Evolutionary conservation across 2,113 vertebrate genomes (phyloP).

Genomic region (Ptychochromis oligacanthus): DNA sequence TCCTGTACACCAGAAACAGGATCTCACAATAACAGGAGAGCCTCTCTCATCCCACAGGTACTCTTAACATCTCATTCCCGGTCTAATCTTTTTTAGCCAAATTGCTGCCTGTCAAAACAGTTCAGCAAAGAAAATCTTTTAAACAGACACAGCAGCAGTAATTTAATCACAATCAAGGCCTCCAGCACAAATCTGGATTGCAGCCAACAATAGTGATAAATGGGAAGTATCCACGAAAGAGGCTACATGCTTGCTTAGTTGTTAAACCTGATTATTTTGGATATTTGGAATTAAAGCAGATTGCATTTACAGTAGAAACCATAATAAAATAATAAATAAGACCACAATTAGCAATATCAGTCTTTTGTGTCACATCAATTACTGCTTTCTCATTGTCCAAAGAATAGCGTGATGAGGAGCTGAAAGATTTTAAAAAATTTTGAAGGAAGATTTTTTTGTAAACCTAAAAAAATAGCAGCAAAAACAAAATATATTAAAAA

Average conservation of each 20-base stretch:
- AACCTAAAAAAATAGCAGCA: background rate
- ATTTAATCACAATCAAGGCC: slow-evolving; percentile 69
- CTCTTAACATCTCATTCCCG: slow-evolving; percentile 66
- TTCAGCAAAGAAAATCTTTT: slow-evolving; percentile 64
- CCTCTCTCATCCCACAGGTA: slow-evolving; percentile 61
- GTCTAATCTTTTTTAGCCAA: slow-evolving; percentile 71
- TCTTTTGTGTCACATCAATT: rapidly evolving
- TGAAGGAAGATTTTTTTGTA: background rate
- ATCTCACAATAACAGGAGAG: slow-evolving; percentile 66
- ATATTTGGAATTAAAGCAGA: slow-evolving; percentile 3
- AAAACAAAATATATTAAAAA: background rate
- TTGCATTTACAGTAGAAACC: background rate
- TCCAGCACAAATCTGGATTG: slow-evolving; percentile 49
- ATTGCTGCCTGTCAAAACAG: slow-evolving; percentile 76
- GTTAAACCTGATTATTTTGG: slow-evolving; percentile 3
- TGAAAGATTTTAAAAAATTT: background rate
- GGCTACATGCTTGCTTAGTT: background rate
- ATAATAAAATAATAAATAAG: too few species aligned
- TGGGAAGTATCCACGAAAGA: background rate
- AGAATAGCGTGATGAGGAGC: rapidly evolving
- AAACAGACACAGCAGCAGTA: slow-evolving; percentile 65
- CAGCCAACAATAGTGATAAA: slow-evolving; percentile 51
- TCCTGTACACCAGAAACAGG: slow-evolving; percentile 68
- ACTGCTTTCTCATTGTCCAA: background rate
- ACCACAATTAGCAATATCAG: background rate